Conservation (phyloP, 2,797 vertebrate genomes). For the Tachyglossus aculeatus region DNA sequence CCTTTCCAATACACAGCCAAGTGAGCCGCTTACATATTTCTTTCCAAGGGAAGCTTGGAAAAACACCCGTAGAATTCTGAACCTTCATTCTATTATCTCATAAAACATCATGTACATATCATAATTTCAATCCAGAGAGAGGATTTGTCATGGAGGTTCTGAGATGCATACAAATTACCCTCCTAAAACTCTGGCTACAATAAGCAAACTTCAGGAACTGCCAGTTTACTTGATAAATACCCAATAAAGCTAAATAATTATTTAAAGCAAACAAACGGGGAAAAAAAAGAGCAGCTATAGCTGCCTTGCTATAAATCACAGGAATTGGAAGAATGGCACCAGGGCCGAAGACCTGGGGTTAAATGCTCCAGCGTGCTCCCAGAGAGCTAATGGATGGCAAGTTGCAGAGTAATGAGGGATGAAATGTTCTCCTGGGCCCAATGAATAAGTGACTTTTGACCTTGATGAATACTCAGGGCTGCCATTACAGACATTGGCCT, state of each 20-base stretch:
- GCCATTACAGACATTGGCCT: too few relatives aligned
- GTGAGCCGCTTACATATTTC: conserved; percentile 11
- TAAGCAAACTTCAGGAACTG: conserved; percentile 60
- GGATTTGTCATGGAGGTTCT: conserved; percentile 26
- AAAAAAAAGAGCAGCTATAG: conserved; percentile 28
- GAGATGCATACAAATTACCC: conserved; percentile 57
- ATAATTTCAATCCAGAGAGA: conserved; percentile 62
- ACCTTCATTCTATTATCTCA: conserved; percentile 50
- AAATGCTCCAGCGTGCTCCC: background rate
- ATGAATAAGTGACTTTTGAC: background rate
- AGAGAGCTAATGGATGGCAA: background rate
- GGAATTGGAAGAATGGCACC: conserved; percentile 4
- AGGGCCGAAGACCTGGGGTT: background rate
- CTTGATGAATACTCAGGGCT: too few relatives aligned
- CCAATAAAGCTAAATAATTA: conserved; percentile 73
- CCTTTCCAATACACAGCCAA: background rate
- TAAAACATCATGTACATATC: conserved; percentile 57
- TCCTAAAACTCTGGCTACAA: conserved; percentile 64
- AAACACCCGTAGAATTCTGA: conserved; percentile 24
- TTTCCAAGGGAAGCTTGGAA: conserved; percentile 5
- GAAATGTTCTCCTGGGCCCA: background rate
- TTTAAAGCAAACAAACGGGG: conserved; percentile 63
- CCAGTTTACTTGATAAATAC: conserved; percentile 70
- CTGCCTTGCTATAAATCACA: conserved; percentile 40
- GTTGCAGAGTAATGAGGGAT: background rate